phyloP scores from a whole-genome alignment of 1,140 invertebrate genomes.

The Ridgeia piscesae region DNA sequence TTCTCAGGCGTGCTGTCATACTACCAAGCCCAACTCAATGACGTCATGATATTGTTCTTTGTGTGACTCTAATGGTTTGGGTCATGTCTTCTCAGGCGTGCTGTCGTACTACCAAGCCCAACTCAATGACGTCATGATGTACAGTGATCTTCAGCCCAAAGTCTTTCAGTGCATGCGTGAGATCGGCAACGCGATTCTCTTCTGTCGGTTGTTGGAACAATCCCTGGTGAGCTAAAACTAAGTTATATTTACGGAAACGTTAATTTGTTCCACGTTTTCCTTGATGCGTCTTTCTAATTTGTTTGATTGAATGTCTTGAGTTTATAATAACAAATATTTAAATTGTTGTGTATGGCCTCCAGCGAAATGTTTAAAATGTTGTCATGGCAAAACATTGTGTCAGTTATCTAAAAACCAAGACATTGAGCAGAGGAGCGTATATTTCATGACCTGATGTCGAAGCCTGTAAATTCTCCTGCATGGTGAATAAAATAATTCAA shows the following conservation, averaged over 20 bases:
- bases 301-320: constrained; percentile 57
- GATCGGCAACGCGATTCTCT: constrained; percentile 91
- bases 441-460: too few species aligned
- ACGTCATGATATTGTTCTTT: neutral
- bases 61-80: neutral
- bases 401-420: too few species aligned
- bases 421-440: too few species aligned
- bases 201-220: constrained; percentile 94
- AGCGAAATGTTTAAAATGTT: too few species aligned
- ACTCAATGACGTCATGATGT: constrained; percentile 27
- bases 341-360: too few species aligned
- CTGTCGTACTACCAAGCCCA: constrained; percentile 26
- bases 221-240: constrained; percentile 74
- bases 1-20: constrained; percentile 22
- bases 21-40: constrained; percentile 21
- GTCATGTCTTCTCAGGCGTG: constrained; percentile 17
- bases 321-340: constrained; percentile 7
- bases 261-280: too few species aligned
- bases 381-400: too few species aligned
- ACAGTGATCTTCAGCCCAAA: constrained; percentile 88
- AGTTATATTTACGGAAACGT: constrained; percentile 74
- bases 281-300: constrained; percentile 81
- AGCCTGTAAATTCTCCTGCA: too few species aligned
- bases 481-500: too few species aligned
- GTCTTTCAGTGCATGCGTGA: constrained; percentile 96